Evolutionary conservation across 1,140 invertebrate genomes (phyloP), one percentile per base, ranked within the genome.

Genomic region (Calliphora vicina): DNA sequence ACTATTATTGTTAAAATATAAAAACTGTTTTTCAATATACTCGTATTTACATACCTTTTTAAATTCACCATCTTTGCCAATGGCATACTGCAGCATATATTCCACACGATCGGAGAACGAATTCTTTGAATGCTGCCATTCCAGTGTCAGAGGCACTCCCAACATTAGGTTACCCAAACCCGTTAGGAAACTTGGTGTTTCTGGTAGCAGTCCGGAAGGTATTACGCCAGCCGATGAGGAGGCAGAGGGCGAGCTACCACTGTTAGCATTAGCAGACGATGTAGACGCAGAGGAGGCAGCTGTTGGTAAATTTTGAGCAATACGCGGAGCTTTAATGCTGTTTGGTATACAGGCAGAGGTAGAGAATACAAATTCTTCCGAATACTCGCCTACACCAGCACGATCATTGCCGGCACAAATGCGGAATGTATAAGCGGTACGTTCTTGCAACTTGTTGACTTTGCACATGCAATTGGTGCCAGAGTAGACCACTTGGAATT

Each of bases 281-380:
- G 50, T 57, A 57, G 61, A 67, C 61, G 61, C 17, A 67, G 61
- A 23, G 1, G 61, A 67, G 61, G 74, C n/a, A 35, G 73, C 27
- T 23, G 74, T 45, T 78, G 35, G 84, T 93, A 78, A 43, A 43
- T 78, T 78, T 78, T 78, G 74, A 57, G 90, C 86, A 50, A 94
- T 91, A 84, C 93, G 92, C 12, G 94, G 93, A 74, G 93, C 91
- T 93, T 95, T 96, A n/a, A 95, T 91, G 83, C 94, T 92, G 71
- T 94, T 93, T 20, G 96, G 96, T 78, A 96, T 95, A 27, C 96
- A 95, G 85, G 94, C 93, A 76, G 91, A 92, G n/a, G 96, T 97
- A 78, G 91, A 91, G 86, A 94, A 96, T 76, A 92, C 91, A 86
- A 93, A 93, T 25, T 94, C 92, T 81, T 93, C 92, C 1, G 96